Conservation (phyloP, 2,888 invertebrate genomes). For the Epiblema foenella region DNA sequence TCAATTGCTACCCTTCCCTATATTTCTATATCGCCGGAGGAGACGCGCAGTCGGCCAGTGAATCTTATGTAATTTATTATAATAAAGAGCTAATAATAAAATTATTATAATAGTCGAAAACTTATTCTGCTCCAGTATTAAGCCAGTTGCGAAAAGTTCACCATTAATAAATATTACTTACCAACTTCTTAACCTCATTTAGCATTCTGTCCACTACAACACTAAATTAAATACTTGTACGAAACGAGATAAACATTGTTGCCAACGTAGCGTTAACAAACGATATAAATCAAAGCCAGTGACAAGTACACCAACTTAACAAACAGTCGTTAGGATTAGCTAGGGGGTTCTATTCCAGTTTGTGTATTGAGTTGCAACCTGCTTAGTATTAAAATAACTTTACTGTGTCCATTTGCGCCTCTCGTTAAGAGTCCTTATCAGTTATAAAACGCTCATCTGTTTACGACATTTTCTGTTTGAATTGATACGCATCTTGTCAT, state of each 20-base stretch:
- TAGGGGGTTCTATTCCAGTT: background rate
- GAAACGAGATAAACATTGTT: conserved; percentile 31
- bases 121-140: background rate
- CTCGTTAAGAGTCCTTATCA: no score
- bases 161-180: conserved; percentile 29
- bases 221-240: conserved; percentile 39
- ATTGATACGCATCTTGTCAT: no score
- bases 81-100: background rate
- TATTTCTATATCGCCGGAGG: no score
- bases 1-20: no score
- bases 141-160: background rate
- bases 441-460: no score
- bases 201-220: conserved; percentile 21
- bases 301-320: conserved; percentile 37
- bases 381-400: background rate
- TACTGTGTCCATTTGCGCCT: no score
- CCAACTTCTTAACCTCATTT: conserved; percentile 29
- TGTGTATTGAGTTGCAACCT: background rate
- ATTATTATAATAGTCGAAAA: background rate
- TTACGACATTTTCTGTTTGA: no score
- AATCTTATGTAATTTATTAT: background rate
- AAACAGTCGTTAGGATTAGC: conserved; percentile 38
- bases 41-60: no score
- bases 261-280: conserved; percentile 21
- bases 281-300: conserved; percentile 27